Conservation (phyloP, 2,888 invertebrate species). For the Catocala nupta region DNA sequence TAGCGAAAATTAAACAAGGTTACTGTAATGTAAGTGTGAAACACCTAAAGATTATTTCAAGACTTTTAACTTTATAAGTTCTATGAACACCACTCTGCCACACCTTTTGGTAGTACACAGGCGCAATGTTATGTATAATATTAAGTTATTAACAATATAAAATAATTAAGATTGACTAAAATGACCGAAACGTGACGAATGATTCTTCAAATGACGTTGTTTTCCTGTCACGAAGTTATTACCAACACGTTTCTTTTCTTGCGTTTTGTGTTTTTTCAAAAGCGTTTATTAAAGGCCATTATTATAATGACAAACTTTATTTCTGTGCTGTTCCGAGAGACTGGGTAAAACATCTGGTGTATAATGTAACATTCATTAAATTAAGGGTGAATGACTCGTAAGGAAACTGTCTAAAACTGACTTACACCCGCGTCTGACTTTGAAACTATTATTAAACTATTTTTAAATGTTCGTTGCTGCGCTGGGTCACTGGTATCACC, state of each 20-base stretch:
- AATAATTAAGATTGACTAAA: conserved; percentile 9
- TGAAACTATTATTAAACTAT: no score
- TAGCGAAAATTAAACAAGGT: no score
- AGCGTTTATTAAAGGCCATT: conserved; percentile 17
- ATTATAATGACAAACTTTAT: conserved; percentile 16
- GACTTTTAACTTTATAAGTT: no score
- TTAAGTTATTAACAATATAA: no score
- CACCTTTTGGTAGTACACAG: no score
- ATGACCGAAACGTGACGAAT: conserved; percentile 15
- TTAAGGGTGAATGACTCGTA: background rate
- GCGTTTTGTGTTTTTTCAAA: conserved; percentile 34
- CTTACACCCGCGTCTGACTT: no score
- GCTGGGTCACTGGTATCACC: no score
- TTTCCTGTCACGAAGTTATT: conserved; percentile 22
- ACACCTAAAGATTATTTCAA: no score
- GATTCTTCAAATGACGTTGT: background rate
- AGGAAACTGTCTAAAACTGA: background rate
- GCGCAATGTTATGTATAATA: no score
- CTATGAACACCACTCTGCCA: no score
- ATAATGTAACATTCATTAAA: background rate
- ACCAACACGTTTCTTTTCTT: conserved; percentile 9
- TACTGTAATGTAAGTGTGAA: no score
- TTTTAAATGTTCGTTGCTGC: no score
- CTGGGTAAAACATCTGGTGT: background rate
- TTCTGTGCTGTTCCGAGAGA: background rate